Evolutionary conservation across 1,140 invertebrate genomes (phyloP).

Genomic region (Caligus rogercresseyi): DNA sequence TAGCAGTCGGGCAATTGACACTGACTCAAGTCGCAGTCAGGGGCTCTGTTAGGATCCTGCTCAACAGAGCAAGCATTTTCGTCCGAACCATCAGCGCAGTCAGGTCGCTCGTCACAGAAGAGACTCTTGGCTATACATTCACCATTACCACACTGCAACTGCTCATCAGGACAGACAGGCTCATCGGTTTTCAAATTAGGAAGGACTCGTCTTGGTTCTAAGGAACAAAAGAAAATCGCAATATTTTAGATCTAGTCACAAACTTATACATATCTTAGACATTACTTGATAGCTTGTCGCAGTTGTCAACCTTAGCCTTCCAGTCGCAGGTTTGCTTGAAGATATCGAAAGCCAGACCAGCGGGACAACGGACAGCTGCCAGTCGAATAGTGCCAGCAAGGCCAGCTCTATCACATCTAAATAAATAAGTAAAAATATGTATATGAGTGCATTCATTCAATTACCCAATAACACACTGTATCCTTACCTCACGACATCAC

Average conservation of each 20-base stretch:
- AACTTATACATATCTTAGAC: too few species aligned
- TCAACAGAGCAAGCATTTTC: slow-evolving; percentile 57
- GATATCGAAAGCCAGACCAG: slow-evolving; percentile 80
- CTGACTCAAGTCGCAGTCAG: slow-evolving; percentile 68
- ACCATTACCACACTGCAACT: slow-evolving; percentile 68
- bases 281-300: slow-evolving; percentile 81
- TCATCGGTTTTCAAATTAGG: slow-evolving; percentile 77
- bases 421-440: slow-evolving; percentile 9
- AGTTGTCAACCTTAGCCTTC: slow-evolving; percentile 88
- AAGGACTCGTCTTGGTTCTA: slow-evolving; percentile 68
- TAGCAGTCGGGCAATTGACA: slow-evolving; percentile 79
- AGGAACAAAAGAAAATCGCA: slow-evolving; percentile 28
- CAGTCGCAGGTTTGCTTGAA: slow-evolving; percentile 85
- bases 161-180: slow-evolving; percentile 66
- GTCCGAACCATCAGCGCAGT: slow-evolving; percentile 84
- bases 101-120: slow-evolving; percentile 76
- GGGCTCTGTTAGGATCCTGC: slow-evolving; percentile 61
- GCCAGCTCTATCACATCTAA: slow-evolving; percentile 68
- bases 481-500: slow-evolving; percentile 69
- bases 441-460: neutral
- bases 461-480: neutral
- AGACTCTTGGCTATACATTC: slow-evolving; percentile 74
- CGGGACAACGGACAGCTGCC: slow-evolving; percentile 66
- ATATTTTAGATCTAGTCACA: slow-evolving; percentile 81
- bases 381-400: slow-evolving; percentile 64